Conservation (phyloP, 2,888 invertebrate species). For the Apodemia zela region DNA sequence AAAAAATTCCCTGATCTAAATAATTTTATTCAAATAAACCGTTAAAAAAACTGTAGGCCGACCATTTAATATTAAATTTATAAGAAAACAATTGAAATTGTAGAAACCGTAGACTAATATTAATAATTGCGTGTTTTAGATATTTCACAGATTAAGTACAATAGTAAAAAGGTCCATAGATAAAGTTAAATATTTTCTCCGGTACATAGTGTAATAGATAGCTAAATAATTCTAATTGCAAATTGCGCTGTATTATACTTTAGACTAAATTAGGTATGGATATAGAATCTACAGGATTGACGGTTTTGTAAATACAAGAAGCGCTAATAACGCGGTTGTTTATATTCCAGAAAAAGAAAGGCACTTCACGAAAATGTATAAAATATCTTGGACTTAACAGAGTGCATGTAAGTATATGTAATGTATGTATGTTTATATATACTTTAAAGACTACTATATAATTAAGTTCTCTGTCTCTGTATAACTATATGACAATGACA, state of each 20-base stretch:
- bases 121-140: conserved; percentile 1
- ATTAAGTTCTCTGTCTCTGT: too few species aligned
- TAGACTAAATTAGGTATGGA: neutral
- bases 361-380: neutral
- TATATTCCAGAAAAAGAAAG: neutral
- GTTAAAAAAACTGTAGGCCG: too few species aligned
- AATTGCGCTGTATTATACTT: conserved; percentile 6
- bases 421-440: neutral
- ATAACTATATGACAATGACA: too few species aligned
- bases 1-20: too few species aligned
- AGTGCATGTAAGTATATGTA: neutral
- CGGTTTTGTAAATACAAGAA: neutral
- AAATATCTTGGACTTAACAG: neutral
- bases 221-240: conserved; percentile 10
- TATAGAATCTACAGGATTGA: neutral
- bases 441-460: too few species aligned
- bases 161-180: conserved; percentile 15
- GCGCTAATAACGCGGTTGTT: neutral
- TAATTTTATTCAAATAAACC: too few species aligned
- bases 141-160: conserved; percentile 7
- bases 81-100: too few species aligned
- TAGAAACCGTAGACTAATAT: too few species aligned
- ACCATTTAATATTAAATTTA: too few species aligned
- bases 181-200: conserved; percentile 15
- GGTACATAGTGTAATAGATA: conserved; percentile 11